Evolutionary conservation across 2,888 invertebrate genomes (phyloP), one percentile per base, ranked within the genome.

Genomic region (Chaitophorus viminalis): DNA sequence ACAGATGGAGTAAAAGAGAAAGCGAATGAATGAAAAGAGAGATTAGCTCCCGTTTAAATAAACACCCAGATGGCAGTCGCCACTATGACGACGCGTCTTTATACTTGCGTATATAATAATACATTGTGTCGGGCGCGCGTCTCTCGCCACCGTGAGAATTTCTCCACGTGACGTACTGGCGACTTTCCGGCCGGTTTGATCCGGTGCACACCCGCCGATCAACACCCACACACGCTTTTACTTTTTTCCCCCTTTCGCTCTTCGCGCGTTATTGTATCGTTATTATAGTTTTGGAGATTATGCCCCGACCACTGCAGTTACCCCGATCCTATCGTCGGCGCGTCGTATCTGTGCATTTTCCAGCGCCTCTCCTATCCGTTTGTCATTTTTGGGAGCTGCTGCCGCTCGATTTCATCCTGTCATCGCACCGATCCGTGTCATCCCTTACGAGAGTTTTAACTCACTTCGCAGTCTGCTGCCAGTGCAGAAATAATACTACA

Each of bases 181-280:
- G 79, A 87, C 87, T 87, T 87, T 87, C 87, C 87, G 79, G 72
- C 87, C 87, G 87, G 79, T 81, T 87, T 81, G 14, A 70, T 85
- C 77, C 70, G 9, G 21, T 14, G 21, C 36, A 54, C 60, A 33
- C 68, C 70, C 77, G 1, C 39, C 14, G n/a, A 1, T 25, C 65
- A 17, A 65, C 29, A 2, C 31, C 70, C 4, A 5, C 31, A 70
- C 17, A 70, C 25, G 17, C 36, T 36, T 21, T 74, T n/a, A n/a
- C 18, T 72, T 72, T 46, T 39, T 14, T 9, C 9, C 39, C 39
- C 46, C 21, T n/a, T n/a, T n/a, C 18, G 18, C 11, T 6, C 60
- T 11, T 25, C 18, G 17, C 11, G 11, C 6, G 25, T 25, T 9
- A 21, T 60, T 60, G 21, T 60, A 60, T 60, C 60, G 60, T 60